These are phyloP conservation scores for Oligia strigilis DNA, from an alignment of 2,888 invertebrate genomes.

Conservation along the genomic window DNA sequence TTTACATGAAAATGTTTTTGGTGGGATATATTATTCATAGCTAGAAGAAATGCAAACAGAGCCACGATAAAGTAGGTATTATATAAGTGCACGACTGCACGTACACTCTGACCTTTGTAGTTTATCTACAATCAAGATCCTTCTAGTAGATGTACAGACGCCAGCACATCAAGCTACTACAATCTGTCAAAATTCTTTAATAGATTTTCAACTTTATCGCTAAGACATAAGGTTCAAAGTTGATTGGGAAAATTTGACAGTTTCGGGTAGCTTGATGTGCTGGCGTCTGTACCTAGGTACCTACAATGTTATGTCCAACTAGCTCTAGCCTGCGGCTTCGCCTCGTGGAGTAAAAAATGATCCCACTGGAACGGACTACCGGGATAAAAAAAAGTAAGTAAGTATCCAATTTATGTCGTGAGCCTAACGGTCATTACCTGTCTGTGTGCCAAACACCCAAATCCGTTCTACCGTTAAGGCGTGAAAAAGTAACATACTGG, in stretches of 20 bases:
- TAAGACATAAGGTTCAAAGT: too few species aligned
- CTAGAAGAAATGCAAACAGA: neutral
- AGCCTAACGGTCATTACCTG: neutral
- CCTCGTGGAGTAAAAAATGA: neutral
- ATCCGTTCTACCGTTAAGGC: neutral
- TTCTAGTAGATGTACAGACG: neutral
- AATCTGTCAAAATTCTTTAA: too few species aligned
- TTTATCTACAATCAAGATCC: conserved; percentile 7
- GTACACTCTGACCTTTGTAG: conserved; percentile 41
- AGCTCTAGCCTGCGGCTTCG: neutral
- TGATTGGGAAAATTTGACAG: too few species aligned
- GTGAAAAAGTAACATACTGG: neutral
- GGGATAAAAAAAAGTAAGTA: neutral
- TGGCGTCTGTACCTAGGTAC: neutral
- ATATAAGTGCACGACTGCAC: neutral
- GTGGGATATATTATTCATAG: neutral
- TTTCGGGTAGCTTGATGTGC: too few species aligned
- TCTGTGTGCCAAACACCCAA: neutral
- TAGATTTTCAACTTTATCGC: too few species aligned
- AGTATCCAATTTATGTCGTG: neutral
- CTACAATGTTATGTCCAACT: conserved; percentile 4
- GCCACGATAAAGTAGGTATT: neutral
- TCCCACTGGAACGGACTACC: neutral
- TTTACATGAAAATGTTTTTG: too few species aligned
- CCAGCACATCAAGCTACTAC: too few species aligned